Evolutionary conservation across 2,113 vertebrate species (phyloP), one percentile per base, ranked within the genome.

Genomic region (Phylloscopus whistleri): DNA sequence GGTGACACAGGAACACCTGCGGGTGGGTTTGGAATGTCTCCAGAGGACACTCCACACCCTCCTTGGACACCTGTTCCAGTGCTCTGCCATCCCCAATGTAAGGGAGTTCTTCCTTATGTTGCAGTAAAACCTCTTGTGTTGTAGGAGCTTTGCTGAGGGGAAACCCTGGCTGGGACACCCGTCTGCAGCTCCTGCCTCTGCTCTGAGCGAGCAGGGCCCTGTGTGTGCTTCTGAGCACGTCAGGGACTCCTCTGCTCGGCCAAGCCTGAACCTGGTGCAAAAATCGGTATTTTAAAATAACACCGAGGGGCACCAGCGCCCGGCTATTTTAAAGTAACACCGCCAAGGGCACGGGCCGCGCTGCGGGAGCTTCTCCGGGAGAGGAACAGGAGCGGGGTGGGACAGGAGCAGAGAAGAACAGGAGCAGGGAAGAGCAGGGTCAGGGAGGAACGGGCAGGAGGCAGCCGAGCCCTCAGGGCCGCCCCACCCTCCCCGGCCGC

Each of bases 221-320:
- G 44, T 13, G 22, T 13, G 68, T 5, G 23, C 5, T 9, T 30
- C 46, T 22, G n/a, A 41, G n/a, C 46, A 30, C 24, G 1, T 3
- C 3, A 39, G 8, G n/a, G 53, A 18, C 26, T 24, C 66, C 37
- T 22, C 26, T 2, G 31, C 4, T 3, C 0, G 5, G 13, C 19
- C 1, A 59, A 39, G 18, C 14, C 31, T 7, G 9, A 44, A 22
- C 19, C 49, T 10, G 37, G 26, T 2, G 53, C 10, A n/a, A 22
- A 37, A 64, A 78, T 4, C 9, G 20, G 8, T 33, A 6, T 11
- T 74, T 66, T 37, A 31, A 43, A 60, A 2, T 3, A 43, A 24
- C 35, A 11, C 2, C 0, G 8, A 48, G 21, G 4, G 27, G 16
- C 9, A 3, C 20, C 12, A 28, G 52, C 4, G 23, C 52, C 48